phyloP scores from a whole-genome alignment of 2,888 invertebrate genomes.

The Rhopalosiphum nymphaeae region DNA sequence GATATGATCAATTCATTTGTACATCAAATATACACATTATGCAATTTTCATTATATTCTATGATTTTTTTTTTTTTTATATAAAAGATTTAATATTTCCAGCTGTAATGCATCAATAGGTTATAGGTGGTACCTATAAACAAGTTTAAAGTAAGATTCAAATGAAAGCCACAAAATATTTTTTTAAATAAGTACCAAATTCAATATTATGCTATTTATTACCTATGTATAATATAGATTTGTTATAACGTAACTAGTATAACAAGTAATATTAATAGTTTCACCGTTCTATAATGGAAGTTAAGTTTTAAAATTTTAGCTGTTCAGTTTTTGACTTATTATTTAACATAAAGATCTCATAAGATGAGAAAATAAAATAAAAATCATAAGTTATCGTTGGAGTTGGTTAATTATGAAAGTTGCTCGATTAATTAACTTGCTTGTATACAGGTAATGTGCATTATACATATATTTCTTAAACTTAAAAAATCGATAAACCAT shows the following conservation, averaged over 20 bases:
- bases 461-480: neutral
- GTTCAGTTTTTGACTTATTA: neutral
- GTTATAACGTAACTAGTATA: neutral
- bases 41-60: neutral
- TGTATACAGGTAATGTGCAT: neutral
- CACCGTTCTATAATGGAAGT: neutral
- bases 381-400: neutral
- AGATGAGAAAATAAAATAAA: neutral
- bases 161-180: neutral
- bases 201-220: neutral
- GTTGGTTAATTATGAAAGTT: neutral
- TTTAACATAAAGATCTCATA: neutral
- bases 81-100: neutral
- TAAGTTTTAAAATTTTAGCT: neutral
- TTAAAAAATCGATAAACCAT: neutral
- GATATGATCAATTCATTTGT: slow-evolving; percentile 47
- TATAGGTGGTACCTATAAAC: neutral
- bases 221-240: neutral
- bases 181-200: neutral
- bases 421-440: neutral
- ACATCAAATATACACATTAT: neutral
- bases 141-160: neutral
- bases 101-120: neutral
- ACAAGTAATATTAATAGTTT: neutral
- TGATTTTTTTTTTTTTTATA: neutral